Evolutionary conservation across 2,797 vertebrate genomes (phyloP), one percentile per base, ranked within the genome.

Genomic region (Sebastes kiyomatsui): DNA sequence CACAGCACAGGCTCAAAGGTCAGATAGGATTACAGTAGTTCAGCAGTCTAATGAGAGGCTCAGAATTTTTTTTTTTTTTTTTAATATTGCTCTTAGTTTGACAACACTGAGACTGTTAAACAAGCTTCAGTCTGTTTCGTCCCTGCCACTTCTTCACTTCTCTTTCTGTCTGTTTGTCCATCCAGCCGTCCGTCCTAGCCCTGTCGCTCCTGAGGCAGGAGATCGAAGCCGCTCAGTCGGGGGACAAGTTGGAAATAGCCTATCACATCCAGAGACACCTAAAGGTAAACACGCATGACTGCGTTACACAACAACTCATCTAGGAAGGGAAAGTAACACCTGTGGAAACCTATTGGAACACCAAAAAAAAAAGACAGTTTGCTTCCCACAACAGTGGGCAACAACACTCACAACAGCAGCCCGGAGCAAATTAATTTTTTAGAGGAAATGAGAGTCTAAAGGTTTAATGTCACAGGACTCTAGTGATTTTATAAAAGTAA

Each of bases 131-230:
- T 70, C 7, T 14, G 7, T 52, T 52, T 28, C 52, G 3, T 72
- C 72, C 67, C 11, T 4, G 8, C 22, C 28, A 46, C 11, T 25
- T 16, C 5, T 27, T 38, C 25, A 56, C 3, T 32, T 46, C 20
- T 54, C 58, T 49, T 10, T 68, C 14, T 62, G 2, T 67, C 11
- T 12, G 7, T 60, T 35, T 64, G 16, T 75, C 72, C 69, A 9
- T 67, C 14, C 75, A 99, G 98, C 97, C 98, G 27, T 99, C 98
- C 75, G 93, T 99, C 83, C 94, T 99, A 76, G 98, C 98, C 76
- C 90, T 99, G 94, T 97, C 98, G 72, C 97, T 99, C 92, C 94
- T 99, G 81, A 97, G 95, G 87, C 96, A 97, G 77, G 98, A 99
- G 96, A 95, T 97, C 23, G 94, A 97, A 94, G 95, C 96, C 18